These are phyloP conservation scores for Heliconius ethilla DNA, from an alignment of 2,888 invertebrate genomes.

Conservation along the genomic window DNA sequence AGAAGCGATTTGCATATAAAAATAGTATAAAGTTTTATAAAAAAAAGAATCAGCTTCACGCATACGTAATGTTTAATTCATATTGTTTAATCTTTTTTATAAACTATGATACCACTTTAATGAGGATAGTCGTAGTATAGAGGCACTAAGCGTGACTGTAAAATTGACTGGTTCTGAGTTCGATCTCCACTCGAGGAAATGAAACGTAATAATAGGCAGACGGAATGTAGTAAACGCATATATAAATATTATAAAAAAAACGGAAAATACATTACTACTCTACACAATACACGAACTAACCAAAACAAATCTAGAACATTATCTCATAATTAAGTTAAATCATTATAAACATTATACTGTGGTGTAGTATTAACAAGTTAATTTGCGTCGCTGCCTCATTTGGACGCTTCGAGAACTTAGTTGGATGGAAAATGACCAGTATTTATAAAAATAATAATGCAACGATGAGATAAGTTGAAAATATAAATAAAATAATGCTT, in stretches of 20 bases:
- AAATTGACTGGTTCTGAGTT: too few relatives aligned
- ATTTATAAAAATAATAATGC: slow-evolving; percentile 6
- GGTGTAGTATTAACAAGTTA: neutral
- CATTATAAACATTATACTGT: slow-evolving; percentile 1
- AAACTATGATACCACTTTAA: too few relatives aligned
- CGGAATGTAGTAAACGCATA: too few relatives aligned
- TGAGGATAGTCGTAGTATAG: too few relatives aligned
- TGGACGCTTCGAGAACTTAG: slow-evolving; percentile 20
- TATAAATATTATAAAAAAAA: too few relatives aligned
- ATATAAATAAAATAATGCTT: neutral
- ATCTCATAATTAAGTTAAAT: slow-evolving; percentile 7
- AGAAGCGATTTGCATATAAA: slow-evolving; percentile 5
- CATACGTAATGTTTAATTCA: neutral
- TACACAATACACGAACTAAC: neutral
- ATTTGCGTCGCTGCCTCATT: slow-evolving; percentile 15
- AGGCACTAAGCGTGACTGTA: too few relatives aligned
- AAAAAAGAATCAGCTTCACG: neutral
- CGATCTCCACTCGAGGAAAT: too few relatives aligned
- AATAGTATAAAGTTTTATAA: neutral
- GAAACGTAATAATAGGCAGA: too few relatives aligned
- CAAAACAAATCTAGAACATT: slow-evolving; percentile 4
- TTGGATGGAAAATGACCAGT: slow-evolving; percentile 3
- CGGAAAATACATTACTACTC: too few relatives aligned
- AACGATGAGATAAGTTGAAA: slow-evolving; percentile 2
- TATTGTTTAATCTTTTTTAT: too few relatives aligned